Evolutionary conservation across 2,888 invertebrate genomes (phyloP), one percentile per base, ranked within the genome.

Genomic region (Cotesia congregata): DNA sequence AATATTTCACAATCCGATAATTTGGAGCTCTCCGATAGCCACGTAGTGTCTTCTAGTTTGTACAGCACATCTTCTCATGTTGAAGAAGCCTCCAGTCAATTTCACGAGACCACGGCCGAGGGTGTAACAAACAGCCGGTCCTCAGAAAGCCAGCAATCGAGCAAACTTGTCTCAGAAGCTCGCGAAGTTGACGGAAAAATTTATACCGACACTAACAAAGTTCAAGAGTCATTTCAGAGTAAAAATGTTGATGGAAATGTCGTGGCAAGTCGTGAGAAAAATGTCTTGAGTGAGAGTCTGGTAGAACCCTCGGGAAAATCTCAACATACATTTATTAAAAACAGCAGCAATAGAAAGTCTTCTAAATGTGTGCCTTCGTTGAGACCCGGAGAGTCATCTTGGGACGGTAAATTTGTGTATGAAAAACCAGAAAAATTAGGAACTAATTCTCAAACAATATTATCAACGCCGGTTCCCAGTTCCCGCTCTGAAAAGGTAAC

Each of bases 331-430:
- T 78, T 73, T 41, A 71, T 64, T n/a, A 81, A 82, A 40, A 78
- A 82, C 60, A 62, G 20, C 9, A 73, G 30, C 30, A 30, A 30
- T 30, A 30, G 30, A 74, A 15, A 67, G 69, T 39, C 60, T 59
- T 64, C 65, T 6, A 74, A 76, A n/a, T 68, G 75, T 61, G 9
- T 67, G n/a, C 77, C 72, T 6, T 59, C 73, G 9, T 78, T 87
- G 79, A 91, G 89, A 75, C 85, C 83, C 0, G 85, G 85, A 67
- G 90, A 91, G 81, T 90, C 90, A 5, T 84, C 88, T 5, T 91
- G 91, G 91, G 90, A 91, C 77, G 91, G 91, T n/a, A 90, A 90
- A 79, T 91, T 91, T 79, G 83, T 90, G 0, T 80, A 85, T 65
- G 91, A 91, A 80, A 87, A 88, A 79, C 86, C 90, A 62, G 15